phyloP scores from a whole-genome alignment of 1,140 invertebrate genomes.

The Leptinotarsa undecemlineata region DNA sequence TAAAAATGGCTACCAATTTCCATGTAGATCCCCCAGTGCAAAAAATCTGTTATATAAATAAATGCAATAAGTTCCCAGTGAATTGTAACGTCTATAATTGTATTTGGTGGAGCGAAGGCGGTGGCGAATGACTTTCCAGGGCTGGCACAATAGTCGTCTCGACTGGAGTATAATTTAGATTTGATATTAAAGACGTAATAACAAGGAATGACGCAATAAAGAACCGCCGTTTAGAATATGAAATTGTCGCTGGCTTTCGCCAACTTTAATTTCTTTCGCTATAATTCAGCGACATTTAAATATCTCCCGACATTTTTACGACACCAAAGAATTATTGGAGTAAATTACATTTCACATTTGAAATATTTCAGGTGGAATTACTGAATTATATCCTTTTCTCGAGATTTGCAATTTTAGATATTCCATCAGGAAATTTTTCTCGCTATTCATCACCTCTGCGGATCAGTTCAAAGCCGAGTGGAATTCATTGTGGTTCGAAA shows the following conservation, averaged over 20 bases:
- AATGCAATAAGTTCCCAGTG: neutral
- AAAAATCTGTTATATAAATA: neutral
- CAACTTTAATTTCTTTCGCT: conserved; percentile 52
- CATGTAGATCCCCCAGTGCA: neutral
- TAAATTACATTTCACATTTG: conserved; percentile 51
- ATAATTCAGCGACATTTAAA: conserved; percentile 53
- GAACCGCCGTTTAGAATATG: conserved; percentile 49
- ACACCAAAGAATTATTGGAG: conserved; percentile 49
- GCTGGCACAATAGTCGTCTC: conserved; percentile 13
- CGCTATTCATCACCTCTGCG: neutral
- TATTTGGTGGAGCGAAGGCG: neutral
- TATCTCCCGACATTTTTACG: conserved; percentile 53
- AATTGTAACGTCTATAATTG: conserved; percentile 12
- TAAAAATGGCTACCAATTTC: neutral
- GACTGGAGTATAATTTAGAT: conserved; percentile 43
- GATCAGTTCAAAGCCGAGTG: neutral
- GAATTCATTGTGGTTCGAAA: neutral
- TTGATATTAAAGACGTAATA: conserved; percentile 53
- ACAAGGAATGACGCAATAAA: conserved; percentile 50
- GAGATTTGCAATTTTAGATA: conserved; percentile 41
- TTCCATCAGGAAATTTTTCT: conserved; percentile 15
- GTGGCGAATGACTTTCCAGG: neutral
- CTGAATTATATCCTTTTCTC: conserved; percentile 43
- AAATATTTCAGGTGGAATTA: conserved; percentile 53
- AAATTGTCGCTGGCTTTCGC: conserved; percentile 48